Base-by-base conservation (phyloP, 2,797 vertebrate species). In the Phyllotis vaccarum region DNA sequence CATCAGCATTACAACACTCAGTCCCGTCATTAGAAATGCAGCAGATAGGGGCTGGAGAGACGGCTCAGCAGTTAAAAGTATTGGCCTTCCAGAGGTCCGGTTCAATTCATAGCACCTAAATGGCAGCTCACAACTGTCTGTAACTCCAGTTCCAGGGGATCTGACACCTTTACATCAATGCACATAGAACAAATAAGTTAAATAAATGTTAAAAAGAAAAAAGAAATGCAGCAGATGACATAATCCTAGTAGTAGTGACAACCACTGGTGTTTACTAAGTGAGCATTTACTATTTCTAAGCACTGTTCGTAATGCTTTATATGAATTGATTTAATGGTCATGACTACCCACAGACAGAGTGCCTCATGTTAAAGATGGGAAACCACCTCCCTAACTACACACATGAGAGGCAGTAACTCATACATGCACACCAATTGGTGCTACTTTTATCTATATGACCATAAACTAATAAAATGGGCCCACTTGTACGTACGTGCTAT, bases 301-400 rank as follows among this genome's bases (percentile, higher is more conserved):
- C 70, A 83, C 56, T 31, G 31, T 81, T 76, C 22, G 66, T 76
- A 68, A 16, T 46, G 6, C 17, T 66, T 81, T 74, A 60, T 0
- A 60, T 54, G 43, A 95, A 95, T 86, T 92, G 4, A 58, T 56
- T 72, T 89, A 40, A 60, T 68, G 54, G 86, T 94, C 17, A 75
- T 43, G 56, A 66, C 4, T 17, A 96, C 70, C 58, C 27, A 60
- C 79, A 82, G 27, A 78, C 19, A 66, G 34, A 49, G 31, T 5
- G 60, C 17, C 82, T 85, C 5, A 75, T 64, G 91, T 86, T 46
- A 91, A 95, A 93, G 66, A 81, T 5, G 16, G 60, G 37, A 54
- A 75, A 60, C 29, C 85, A 54, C n/a, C 52, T 93, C 64, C 75
- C 80, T 60, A 92, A 70, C n/a, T 22, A 27, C 46, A 64, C 12